Evolutionary conservation across 2,888 invertebrate species (phyloP), one percentile per base, ranked within the genome.

Genomic region (Sepiola atlantica): DNA sequence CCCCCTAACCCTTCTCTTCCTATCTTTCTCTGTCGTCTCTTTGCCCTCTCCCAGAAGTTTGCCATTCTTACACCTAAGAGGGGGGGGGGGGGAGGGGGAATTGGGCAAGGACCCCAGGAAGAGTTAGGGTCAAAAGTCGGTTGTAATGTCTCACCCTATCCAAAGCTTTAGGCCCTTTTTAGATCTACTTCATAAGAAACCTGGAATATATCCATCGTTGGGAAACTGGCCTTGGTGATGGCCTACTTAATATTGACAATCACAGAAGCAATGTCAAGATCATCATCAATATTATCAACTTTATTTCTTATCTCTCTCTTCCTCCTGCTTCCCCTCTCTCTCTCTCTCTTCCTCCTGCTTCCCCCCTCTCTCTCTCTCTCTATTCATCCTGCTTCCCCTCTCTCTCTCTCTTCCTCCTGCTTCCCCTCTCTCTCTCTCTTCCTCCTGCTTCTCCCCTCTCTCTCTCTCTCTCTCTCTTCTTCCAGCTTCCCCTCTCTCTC

Each of bases 401-500:
- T n/a, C 77, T 28, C 61, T 77, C 28, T 28, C 28, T 28, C 8
- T 28, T 77, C n/a, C 77, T 4, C 14, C 61, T 24, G 14, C 3
- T 10, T 32, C 77, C 1, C 12, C 14, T 14, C 1, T n/a, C 10
- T 20, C 0, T 12, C 77, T n/a, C n/a, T 14, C n/a, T 14, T 12
- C n/a, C 14, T 14, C 0, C 16, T n/a, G 16, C n/a, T 28, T 6
- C 28, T n/a, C 4, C 12, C 10, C 28, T 28, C 10, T 3, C 28
- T 3, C 10, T 28, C 77, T 77, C 28, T 28, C 28, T 77, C 28
- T 8, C n/a, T 77, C 0, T n/a, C n/a, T n/a, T n/a, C 2, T 12
- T 77, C n/a, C 0, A 1, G 12, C n/a, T 12, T n/a, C 14, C 10
- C n/a, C 1, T 20, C 14, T 0, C 10, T n/a, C 20, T 20, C 1